Percentiles rank a stretch among this genome's conserved stretches.
phyloP scores from a whole-genome alignment of 2,888 invertebrate species.

The Agonopterix alstromeriana region DNA sequence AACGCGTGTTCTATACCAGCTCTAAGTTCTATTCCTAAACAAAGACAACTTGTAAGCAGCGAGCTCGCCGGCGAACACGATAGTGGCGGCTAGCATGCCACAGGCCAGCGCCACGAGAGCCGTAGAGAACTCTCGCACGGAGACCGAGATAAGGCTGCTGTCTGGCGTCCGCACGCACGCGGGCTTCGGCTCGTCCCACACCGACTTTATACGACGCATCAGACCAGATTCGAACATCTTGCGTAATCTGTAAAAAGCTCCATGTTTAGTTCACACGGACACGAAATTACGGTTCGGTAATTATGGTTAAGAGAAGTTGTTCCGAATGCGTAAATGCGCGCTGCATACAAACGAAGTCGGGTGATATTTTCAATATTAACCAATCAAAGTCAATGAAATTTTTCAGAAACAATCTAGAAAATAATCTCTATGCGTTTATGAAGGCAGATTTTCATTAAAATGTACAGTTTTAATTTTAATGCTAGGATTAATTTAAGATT shows the following conservation, averaged over 20 bases:
- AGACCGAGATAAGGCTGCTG: constrained; percentile 66
- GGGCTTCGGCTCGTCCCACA: constrained; percentile 78
- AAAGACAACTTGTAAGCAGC: not conserved
- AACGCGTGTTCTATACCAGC: too few relatives aligned
- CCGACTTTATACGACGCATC: constrained; percentile 70
- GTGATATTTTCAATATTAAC: too few relatives aligned
- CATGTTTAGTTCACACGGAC: not conserved
- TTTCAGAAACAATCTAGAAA: too few relatives aligned
- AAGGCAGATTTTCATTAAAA: too few relatives aligned
- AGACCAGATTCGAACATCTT: constrained; percentile 77
- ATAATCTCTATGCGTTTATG: too few relatives aligned
- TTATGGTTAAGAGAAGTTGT: too few relatives aligned
- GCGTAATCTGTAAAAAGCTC: constrained; percentile 65
- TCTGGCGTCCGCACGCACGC: constrained; percentile 71
- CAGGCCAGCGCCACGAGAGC: constrained; percentile 68
- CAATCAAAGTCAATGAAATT: too few relatives aligned
- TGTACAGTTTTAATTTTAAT: too few relatives aligned
- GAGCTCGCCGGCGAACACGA: constrained; percentile 50
- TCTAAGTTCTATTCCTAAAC: not conserved
- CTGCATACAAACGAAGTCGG: too few relatives aligned
- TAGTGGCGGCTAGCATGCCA: constrained; percentile 57
- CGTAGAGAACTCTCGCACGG: constrained; percentile 76
- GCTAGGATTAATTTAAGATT: too few relatives aligned
- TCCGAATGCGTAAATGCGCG: too few relatives aligned
- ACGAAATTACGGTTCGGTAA: too few relatives aligned